A percentile compares a stretch with the other conserved stretches of the same genome.
phyloP scores from a whole-genome alignment of 2,888 invertebrate genomes.

The Scaptomyza caliginosa region DNA sequence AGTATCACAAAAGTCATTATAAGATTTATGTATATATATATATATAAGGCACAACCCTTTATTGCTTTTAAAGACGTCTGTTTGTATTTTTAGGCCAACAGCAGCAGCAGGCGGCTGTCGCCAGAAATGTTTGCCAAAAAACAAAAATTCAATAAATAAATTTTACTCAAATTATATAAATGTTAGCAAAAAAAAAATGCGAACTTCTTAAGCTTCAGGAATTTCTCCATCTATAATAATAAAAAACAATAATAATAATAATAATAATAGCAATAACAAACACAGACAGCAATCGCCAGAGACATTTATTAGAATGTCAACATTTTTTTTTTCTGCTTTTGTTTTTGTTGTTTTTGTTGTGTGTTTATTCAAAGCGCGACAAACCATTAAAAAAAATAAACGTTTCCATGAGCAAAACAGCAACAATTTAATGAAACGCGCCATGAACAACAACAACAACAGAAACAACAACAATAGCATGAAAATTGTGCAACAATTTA shows the following conservation, averaged over 20 bases:
- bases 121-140: conserved; percentile 35
- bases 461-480: conserved; percentile 15
- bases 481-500: conserved; percentile 33
- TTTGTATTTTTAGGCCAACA: conserved; percentile 29
- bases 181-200: no score
- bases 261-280: conserved; percentile 6
- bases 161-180: no score
- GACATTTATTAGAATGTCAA: conserved; percentile 75
- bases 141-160: background rate
- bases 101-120: conserved; percentile 38
- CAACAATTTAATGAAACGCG: conserved; percentile 65
- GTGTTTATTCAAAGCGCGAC: conserved; percentile 75
- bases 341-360: conserved; percentile 50
- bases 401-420: conserved; percentile 53
- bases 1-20: background rate
- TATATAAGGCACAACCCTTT: conserved; percentile 6
- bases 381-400: conserved; percentile 76
- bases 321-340: conserved; percentile 38
- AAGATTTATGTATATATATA: background rate
- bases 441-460: conserved; percentile 41
- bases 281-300: conserved; percentile 13
- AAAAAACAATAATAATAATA: background rate
- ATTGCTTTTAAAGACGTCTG: background rate
- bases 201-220: conserved; percentile 4
- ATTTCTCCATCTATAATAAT: conserved; percentile 26